A percentile compares a stretch with the other conserved stretches of the same genome.
Evolutionary conservation across 2,797 vertebrate genomes (phyloP).

Genomic region (Manis pentadactyla): DNA sequence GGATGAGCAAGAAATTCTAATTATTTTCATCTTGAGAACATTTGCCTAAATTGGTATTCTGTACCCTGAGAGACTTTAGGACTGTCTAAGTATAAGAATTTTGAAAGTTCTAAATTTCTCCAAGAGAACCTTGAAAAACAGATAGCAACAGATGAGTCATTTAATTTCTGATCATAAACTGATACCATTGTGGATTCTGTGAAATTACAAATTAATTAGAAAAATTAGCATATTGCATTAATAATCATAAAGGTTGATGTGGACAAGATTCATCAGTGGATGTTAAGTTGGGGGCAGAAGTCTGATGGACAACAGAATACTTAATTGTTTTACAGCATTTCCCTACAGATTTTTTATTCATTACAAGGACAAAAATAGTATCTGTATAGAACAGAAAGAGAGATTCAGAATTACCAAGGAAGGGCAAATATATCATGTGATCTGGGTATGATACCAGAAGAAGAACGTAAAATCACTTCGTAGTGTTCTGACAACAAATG

Average conservation of each 20-base stretch:
- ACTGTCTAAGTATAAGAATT: background rate
- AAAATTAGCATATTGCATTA: background rate
- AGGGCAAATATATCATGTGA: background rate
- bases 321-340: background rate
- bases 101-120: background rate
- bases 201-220: background rate
- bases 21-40: background rate
- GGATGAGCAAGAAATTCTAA: background rate
- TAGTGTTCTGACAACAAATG: background rate
- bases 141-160: background rate
- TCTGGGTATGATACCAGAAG: background rate
- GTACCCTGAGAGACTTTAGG: background rate
- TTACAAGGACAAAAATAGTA: background rate
- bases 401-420: background rate
- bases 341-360: background rate
- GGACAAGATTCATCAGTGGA: background rate
- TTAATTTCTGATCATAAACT: background rate
- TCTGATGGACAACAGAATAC: background rate
- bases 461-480: background rate
- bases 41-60: background rate
- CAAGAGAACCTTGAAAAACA: slow-evolving; percentile 1
- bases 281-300: background rate
- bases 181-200: slow-evolving; percentile 11
- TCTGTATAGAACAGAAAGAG: background rate
- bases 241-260: background rate